phyloP scores from a whole-genome alignment of 1,140 invertebrate species.

The Heliothis subflexa region DNA sequence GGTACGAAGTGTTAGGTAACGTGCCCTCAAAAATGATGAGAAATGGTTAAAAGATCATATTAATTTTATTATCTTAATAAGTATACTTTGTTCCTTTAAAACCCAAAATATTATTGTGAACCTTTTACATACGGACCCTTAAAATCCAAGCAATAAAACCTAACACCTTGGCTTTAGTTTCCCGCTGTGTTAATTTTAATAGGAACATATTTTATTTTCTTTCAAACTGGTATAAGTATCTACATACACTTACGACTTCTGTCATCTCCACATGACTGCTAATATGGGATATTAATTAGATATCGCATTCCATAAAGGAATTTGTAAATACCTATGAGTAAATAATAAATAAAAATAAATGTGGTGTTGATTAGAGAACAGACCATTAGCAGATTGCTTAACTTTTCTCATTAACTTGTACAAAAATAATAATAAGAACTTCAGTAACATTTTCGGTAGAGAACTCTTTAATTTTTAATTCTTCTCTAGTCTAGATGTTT shows the following conservation, averaged over 20 bases:
- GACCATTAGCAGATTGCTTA: slow-evolving; percentile 2
- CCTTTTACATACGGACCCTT: not conserved
- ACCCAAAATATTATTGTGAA: not conserved
- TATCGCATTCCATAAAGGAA: slow-evolving; percentile 14
- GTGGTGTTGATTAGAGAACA: slow-evolving; percentile 27
- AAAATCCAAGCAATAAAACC: slow-evolving; percentile 48
- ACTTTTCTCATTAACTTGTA: slow-evolving; percentile 11
- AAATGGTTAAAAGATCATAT: too few relatives aligned
- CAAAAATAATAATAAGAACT: slow-evolving; percentile 3
- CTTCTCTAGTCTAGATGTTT: too few relatives aligned
- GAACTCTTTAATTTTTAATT: too few relatives aligned
- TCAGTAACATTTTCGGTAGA: not conserved
- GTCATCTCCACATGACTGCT: not conserved
- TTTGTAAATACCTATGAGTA: not conserved
- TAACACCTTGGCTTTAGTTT: slow-evolving; percentile 43
- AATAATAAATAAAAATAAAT: not conserved
- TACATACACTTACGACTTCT: not conserved
- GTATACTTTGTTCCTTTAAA: not conserved
- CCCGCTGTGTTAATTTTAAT: slow-evolving; percentile 52
- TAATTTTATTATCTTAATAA: too few relatives aligned
- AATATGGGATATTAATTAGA: slow-evolving; percentile 26
- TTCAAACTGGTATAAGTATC: not conserved
- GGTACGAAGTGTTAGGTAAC: too few relatives aligned
- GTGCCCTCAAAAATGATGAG: too few relatives aligned
- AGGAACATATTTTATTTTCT: slow-evolving; percentile 28